Evolutionary conservation across 2,888 invertebrate genomes (phyloP).

Genomic region (Drosophila formosana): DNA sequence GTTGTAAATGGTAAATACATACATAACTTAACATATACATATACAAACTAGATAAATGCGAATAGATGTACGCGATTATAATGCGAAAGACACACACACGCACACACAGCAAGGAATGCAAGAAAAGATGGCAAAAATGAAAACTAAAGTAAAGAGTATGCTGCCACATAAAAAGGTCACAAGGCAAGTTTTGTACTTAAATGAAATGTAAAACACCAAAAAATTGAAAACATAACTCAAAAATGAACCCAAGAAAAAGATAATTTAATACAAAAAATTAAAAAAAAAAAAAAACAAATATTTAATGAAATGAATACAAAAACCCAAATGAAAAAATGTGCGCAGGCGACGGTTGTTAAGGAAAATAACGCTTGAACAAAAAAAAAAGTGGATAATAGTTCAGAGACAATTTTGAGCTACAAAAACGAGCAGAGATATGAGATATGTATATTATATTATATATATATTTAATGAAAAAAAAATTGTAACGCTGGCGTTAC

Average conservation of each 20-base stretch:
- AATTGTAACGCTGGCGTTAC: conserved; percentile 79
- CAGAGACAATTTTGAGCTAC: conserved; percentile 11
- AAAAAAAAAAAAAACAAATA: conserved; percentile 6
- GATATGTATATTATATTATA: conserved; percentile 53
- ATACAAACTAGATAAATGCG: conserved; percentile 21
- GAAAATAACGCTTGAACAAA: conserved; percentile 42
- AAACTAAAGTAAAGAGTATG: not conserved
- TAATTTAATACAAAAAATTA: conserved; percentile 18
- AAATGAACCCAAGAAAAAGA: conserved; percentile 4
- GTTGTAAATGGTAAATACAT: conserved; percentile 56
- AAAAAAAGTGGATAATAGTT: conserved; percentile 23
- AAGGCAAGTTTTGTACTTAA: conserved; percentile 68
- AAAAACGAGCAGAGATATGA: conserved; percentile 35
- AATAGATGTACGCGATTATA: conserved; percentile 25
- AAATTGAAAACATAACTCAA: conserved; percentile 41
- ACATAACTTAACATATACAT: conserved; percentile 28
- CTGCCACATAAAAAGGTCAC: conserved; percentile 1
- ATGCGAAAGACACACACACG: conserved; percentile 13
- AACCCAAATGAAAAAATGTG: conserved; percentile 41
- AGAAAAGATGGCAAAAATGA: conserved; percentile 1
- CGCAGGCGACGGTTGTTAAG: conserved; percentile 76
- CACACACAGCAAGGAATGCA: not conserved
- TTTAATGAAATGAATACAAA: not conserved
- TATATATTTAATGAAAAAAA: conserved; percentile 18
- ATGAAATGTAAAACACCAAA: conserved; percentile 66